Percentiles rank a stretch among this genome's conserved stretches.
Conservation (phyloP, 1,140 invertebrate genomes). For the Solenopsis fugax region DNA sequence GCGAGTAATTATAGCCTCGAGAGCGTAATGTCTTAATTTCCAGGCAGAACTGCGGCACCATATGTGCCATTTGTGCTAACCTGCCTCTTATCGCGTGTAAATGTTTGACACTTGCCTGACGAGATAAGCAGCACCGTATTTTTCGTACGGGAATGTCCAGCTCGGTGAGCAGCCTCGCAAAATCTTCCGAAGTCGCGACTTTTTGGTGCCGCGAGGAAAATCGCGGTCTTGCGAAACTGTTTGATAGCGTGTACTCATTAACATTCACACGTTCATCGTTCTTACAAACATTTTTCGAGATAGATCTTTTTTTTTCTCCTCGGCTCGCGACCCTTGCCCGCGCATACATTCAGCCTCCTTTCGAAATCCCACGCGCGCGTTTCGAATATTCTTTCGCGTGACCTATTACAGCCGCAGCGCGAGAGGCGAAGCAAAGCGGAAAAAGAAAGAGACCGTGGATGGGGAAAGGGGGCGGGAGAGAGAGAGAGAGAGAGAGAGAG, state of each 20-base stretch:
- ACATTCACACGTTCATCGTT: neutral
- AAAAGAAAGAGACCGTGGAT: neutral
- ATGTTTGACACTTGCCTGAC: conserved; percentile 65
- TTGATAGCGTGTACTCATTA: too few relatives aligned
- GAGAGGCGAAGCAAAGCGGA: conserved; percentile 36
- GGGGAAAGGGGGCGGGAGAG: neutral
- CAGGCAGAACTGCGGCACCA: conserved; percentile 1
- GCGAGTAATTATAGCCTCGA: conserved; percentile 33
- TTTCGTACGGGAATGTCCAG: neutral
- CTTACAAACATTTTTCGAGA: neutral
- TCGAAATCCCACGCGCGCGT: conserved; percentile 46
- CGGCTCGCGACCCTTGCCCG: neutral
- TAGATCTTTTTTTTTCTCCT: too few relatives aligned
- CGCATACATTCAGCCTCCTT: conserved; percentile 35
- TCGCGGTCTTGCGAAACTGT: conserved; percentile 9
- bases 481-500: neutral
- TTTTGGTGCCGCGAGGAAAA: neutral
- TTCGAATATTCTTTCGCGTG: conserved; percentile 59
- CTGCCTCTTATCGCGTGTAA: conserved; percentile 68
- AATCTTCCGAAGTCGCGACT: neutral
- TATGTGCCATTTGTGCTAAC: conserved; percentile 67
- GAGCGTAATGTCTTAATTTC: conserved; percentile 66
- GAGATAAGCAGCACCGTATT: conserved; percentile 59
- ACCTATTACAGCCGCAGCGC: conserved; percentile 42
- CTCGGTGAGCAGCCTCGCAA: conserved; percentile 39